These are phyloP conservation scores for Tichodroma muraria DNA, from an alignment of 2,113 vertebrate species.

Conservation along the genomic window DNA sequence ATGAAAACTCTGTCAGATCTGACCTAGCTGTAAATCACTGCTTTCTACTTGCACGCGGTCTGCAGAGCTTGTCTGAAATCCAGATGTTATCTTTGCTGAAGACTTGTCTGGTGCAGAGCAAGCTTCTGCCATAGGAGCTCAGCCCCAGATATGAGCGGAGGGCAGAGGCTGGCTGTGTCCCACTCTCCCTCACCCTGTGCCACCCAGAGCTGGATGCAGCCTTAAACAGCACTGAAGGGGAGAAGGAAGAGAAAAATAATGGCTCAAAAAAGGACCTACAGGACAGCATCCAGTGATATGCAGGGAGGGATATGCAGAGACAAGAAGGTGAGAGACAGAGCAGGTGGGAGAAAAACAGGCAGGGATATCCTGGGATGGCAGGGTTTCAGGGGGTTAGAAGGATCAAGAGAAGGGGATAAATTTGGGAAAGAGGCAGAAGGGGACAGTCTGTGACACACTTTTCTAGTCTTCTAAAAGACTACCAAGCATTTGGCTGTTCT, in stretches of 20 bases:
- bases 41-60: not conserved
- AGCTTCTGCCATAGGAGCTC: not conserved
- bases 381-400: not conserved
- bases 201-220: not conserved
- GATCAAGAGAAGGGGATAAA: not conserved
- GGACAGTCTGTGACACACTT: not conserved
- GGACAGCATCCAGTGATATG: not conserved
- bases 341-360: not conserved
- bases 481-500: not conserved
- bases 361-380: not conserved
- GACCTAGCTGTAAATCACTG: slow-evolving; percentile 29
- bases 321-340: not conserved
- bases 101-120: not conserved
- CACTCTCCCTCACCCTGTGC: too few species aligned
- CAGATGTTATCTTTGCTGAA: slow-evolving; percentile 6
- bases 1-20: slow-evolving; percentile 29
- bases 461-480: not conserved
- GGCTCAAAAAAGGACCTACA: not conserved
- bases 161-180: not conserved
- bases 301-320: not conserved
- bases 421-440: not conserved
- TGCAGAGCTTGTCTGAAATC: slow-evolving; percentile 1
- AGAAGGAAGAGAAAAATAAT: not conserved
- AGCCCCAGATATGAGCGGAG: not conserved
- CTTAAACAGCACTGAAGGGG: not conserved